A percentile compares a stretch with the other conserved stretches of the same genome.
Conservation (phyloP, 64 coral and sea anemone genomes). For the Stichodactyla mertensii region DNA sequence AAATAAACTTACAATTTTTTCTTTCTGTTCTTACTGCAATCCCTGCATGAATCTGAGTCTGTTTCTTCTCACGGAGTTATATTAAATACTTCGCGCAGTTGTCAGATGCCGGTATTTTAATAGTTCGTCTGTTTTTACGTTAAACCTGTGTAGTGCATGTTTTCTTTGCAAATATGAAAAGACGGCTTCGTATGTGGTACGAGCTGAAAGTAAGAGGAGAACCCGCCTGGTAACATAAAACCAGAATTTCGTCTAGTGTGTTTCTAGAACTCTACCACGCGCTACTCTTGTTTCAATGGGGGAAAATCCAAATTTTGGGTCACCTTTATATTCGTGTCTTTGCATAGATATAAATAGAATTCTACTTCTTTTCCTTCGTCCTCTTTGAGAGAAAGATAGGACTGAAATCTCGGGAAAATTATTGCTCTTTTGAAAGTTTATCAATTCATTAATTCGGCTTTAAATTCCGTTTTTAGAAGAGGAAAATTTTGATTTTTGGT, state of each 20-base stretch:
- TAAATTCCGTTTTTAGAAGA: too few species aligned
- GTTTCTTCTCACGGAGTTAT: not conserved
- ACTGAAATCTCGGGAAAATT: too few species aligned
- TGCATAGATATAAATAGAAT: not conserved
- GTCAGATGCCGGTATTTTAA: constrained; percentile 1
- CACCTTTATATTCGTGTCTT: not conserved
- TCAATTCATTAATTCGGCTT: not conserved
- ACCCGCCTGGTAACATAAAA: not conserved
- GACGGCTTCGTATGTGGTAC: not conserved
- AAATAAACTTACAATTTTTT: not conserved
- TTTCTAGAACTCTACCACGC: not conserved
- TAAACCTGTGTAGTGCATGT: not conserved
- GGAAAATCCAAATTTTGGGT: not conserved
- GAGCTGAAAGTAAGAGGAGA: not conserved
- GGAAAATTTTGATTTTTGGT: too few species aligned
- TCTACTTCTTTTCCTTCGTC: too few species aligned
- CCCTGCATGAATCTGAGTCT: not conserved
- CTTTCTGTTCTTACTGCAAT: not conserved
- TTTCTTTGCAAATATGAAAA: constrained; percentile 1
- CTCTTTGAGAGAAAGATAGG: too few species aligned
- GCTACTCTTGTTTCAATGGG: not conserved
- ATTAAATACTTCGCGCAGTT: not conserved
- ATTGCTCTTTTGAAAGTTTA: too few species aligned
- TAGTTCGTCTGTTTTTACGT: not conserved
- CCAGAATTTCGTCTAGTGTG: not conserved